Evolutionary conservation across 2,113 vertebrate species (phyloP).

Genomic region (Montifringilla adamsi): DNA sequence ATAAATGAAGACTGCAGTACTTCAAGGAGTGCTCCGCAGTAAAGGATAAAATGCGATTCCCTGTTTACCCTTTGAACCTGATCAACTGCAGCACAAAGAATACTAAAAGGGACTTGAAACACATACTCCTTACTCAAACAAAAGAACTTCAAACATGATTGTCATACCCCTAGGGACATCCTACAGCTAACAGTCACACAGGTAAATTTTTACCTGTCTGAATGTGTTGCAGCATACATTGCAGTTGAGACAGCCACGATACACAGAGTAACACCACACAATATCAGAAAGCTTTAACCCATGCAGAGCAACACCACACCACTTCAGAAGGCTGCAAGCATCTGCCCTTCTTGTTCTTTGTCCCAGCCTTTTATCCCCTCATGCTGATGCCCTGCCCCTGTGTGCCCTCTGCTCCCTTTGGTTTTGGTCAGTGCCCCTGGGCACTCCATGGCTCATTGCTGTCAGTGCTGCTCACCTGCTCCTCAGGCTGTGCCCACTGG

Average conservation of each 20-base stretch:
- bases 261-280: background rate
- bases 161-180: background rate
- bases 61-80: background rate
- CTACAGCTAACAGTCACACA: background rate
- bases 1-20: background rate
- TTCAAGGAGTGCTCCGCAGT: background rate
- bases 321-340: background rate
- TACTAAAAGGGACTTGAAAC: background rate
- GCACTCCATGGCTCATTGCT: background rate
- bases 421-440: background rate
- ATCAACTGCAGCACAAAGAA: background rate
- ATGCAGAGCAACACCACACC: fast-evolving
- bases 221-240: background rate
- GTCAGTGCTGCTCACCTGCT: background rate
- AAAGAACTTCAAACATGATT: background rate
- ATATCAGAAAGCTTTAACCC: background rate
- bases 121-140: background rate
- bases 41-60: background rate
- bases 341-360: background rate
- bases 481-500: background rate
- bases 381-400: background rate
- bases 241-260: fast-evolving
- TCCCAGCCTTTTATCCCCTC: background rate
- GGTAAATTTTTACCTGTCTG: background rate
- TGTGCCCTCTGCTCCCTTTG: background rate